phyloP scores from a whole-genome alignment of 2,113 vertebrate species.

The Rhinolophus sinicus region DNA sequence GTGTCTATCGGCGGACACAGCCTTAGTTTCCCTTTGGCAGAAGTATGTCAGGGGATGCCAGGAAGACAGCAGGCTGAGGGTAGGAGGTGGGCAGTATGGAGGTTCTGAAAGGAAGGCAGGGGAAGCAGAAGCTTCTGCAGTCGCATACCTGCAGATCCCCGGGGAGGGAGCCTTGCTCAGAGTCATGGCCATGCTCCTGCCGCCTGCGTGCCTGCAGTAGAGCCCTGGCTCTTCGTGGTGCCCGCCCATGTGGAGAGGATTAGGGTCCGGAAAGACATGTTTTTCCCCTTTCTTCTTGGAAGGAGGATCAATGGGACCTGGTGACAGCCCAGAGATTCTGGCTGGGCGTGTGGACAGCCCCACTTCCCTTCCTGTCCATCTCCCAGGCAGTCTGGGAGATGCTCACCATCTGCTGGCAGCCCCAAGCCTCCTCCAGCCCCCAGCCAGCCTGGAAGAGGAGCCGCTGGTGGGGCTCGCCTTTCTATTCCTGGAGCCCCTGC shows the following conservation, averaged over 20 bases:
- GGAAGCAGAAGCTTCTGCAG: too few species aligned
- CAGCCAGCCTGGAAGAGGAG: not conserved
- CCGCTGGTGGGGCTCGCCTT: not conserved
- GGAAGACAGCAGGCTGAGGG: not conserved
- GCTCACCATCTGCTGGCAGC: conserved; percentile 67
- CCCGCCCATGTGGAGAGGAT: conserved; percentile 80
- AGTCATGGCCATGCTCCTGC: not conserved
- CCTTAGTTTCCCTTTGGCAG: conserved; percentile 28
- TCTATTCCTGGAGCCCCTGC: not conserved
- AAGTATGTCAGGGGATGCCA: not conserved
- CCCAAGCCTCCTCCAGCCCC: not conserved
- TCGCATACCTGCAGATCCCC: not conserved
- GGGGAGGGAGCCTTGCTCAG: not conserved
- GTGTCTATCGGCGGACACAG: not conserved
- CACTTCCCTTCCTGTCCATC: conserved; percentile 49
- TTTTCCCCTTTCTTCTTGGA: conserved; percentile 75
- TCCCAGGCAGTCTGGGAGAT: conserved; percentile 60
- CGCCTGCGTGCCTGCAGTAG: not conserved
- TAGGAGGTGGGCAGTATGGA: not conserved
- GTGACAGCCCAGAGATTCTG: conserved; percentile 74
- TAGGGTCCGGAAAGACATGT: conserved; percentile 74
- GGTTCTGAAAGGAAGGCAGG: not conserved
- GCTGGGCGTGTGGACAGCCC: conserved; percentile 69
- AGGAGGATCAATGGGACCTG: conserved; percentile 79
- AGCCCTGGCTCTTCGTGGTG: conserved; percentile 14